Evolutionary conservation across 2,797 vertebrate genomes (phyloP).

Genomic region (Poeciliopsis gracilis): DNA sequence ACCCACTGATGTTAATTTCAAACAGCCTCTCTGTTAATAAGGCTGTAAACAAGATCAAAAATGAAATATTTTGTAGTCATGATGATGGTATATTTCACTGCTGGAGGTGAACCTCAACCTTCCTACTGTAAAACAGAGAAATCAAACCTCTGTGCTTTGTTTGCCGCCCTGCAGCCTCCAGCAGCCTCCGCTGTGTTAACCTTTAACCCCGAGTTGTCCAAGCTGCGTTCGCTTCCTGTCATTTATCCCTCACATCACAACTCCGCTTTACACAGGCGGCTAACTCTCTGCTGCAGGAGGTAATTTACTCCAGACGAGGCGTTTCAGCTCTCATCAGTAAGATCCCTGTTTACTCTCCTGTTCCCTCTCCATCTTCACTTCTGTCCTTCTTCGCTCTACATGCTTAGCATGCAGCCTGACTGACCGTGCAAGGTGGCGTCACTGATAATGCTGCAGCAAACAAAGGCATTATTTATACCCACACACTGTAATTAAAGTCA

Average conservation of each 20-base stretch:
- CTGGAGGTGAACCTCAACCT: background rate
- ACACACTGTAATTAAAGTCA: constrained; percentile 47
- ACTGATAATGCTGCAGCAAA: constrained; percentile 49
- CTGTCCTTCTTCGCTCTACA: constrained; percentile 19
- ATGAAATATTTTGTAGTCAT: background rate
- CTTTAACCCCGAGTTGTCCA: constrained; percentile 54
- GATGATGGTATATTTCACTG: background rate
- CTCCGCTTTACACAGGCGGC: constrained; percentile 29
- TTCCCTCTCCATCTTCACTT: background rate
- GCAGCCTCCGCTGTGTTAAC: constrained; percentile 62
- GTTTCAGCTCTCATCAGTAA: constrained; percentile 50
- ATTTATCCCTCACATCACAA: constrained; percentile 59
- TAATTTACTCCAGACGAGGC: constrained; percentile 59
- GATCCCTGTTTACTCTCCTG: constrained; percentile 46
- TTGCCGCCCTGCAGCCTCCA: constrained; percentile 50
- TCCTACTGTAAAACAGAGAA: background rate
- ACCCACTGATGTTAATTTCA: background rate
- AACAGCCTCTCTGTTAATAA: background rate
- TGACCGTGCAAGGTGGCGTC: constrained; percentile 46
- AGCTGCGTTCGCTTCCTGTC: constrained; percentile 42
- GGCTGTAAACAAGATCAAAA: constrained; percentile 5
- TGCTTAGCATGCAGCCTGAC: constrained; percentile 47
- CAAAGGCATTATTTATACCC: constrained; percentile 46
- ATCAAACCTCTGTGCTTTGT: constrained; percentile 9
- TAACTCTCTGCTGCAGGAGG: constrained; percentile 42